Evolutionary conservation across 1,140 invertebrate species (phyloP).

Genomic region (Eciton burchellii): DNA sequence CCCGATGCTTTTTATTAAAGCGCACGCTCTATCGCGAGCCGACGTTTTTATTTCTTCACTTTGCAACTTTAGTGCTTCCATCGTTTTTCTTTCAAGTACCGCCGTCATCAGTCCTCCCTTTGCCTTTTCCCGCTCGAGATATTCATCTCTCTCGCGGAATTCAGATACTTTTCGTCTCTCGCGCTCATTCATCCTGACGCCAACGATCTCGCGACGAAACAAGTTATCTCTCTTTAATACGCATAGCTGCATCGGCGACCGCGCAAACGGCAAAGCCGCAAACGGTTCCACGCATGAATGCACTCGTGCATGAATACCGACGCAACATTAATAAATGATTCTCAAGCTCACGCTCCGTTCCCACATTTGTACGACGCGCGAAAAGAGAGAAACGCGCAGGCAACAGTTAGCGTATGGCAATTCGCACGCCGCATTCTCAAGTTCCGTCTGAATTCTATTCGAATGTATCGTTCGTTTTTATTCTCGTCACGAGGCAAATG

Average conservation of each 20-base stretch:
- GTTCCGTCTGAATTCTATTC: neutral
- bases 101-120: neutral
- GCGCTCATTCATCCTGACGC: neutral
- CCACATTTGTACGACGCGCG: neutral
- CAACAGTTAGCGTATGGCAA: neutral
- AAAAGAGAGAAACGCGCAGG: neutral
- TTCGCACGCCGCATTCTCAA: neutral
- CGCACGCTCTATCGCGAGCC: slow-evolving; percentile 24
- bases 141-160: slow-evolving; percentile 4
- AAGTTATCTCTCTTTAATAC: slow-evolving; percentile 39
- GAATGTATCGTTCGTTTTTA: neutral
- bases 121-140: no score
- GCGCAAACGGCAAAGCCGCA: slow-evolving; percentile 17
- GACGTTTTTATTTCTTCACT: slow-evolving; percentile 40
- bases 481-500: neutral
- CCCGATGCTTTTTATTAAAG: slow-evolving; percentile 31
- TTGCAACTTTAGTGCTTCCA: slow-evolving; percentile 26
- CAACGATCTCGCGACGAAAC: slow-evolving; percentile 6
- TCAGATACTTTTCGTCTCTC: slow-evolving; percentile 6
- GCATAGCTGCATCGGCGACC: neutral
- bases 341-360: slow-evolving; percentile 11
- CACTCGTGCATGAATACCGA: neutral
- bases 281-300: neutral
- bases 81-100: slow-evolving; percentile 13
- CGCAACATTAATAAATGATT: slow-evolving; percentile 36